Evolutionary conservation across 92 coral and sea anemone genomes (phyloP).

Genomic region (Galaxea fascicularis): DNA sequence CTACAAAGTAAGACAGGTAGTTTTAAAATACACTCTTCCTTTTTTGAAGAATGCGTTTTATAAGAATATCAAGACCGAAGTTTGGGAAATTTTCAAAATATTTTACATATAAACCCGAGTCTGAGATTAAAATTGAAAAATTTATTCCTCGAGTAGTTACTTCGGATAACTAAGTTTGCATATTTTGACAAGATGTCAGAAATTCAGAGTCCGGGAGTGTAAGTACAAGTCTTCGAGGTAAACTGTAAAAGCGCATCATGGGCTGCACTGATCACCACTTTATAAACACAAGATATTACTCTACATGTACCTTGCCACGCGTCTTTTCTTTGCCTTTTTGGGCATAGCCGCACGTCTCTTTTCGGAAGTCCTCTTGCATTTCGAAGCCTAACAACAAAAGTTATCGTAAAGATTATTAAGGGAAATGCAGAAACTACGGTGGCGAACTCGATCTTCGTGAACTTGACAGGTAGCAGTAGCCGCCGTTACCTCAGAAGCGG

Average conservation of each 20-base stretch:
- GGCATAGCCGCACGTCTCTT: slow-evolving; percentile 11
- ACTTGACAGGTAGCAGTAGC: too few species aligned
- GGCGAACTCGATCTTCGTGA: background rate
- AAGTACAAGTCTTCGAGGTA: slow-evolving; percentile 8
- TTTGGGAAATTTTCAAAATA: too few species aligned
- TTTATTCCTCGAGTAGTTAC: slow-evolving; percentile 19
- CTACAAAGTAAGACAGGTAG: slow-evolving; percentile 25
- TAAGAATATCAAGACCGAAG: too few species aligned
- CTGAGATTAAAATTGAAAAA: slow-evolving; percentile 1
- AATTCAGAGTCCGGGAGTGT: slow-evolving; percentile 13
- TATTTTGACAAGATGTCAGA: slow-evolving; percentile 18
- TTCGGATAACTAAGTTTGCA: background rate
- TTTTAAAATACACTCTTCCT: background rate
- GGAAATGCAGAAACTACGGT: background rate
- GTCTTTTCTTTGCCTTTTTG: slow-evolving; percentile 21
- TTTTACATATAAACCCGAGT: background rate
- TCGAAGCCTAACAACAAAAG: slow-evolving; percentile 15
- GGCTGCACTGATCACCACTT: slow-evolving; percentile 8
- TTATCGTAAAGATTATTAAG: slow-evolving; percentile 5
- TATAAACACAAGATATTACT: slow-evolving; percentile 12
- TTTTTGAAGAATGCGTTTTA: too few species aligned
- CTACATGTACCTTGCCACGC: slow-evolving; percentile 20
- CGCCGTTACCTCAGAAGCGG: too few species aligned
- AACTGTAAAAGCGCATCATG: background rate
- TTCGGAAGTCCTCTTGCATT: slow-evolving; percentile 22